Percentiles rank a stretch among this genome's conserved stretches.
Evolutionary conservation across 2,113 vertebrate species (phyloP).

Genomic region (Planiliza haematocheilus): DNA sequence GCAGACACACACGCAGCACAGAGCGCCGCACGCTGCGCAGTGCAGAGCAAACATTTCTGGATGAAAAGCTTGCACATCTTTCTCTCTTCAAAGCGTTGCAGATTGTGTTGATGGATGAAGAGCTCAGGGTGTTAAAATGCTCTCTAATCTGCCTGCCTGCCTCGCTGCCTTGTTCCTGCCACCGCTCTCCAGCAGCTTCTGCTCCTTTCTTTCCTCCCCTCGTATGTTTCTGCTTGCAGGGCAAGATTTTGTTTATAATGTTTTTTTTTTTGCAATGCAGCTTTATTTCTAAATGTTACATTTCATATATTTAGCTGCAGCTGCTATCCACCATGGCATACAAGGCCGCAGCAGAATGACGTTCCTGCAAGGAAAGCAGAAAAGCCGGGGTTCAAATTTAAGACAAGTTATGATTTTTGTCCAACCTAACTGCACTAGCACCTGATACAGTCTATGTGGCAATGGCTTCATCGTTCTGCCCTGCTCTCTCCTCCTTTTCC

Average conservation of each 20-base stretch:
- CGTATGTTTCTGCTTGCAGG: slow-evolving; percentile 27
- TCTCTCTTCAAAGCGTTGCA: slow-evolving; percentile 68
- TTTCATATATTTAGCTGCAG: slow-evolving; percentile 3
- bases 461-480: too few relatives aligned
- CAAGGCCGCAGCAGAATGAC: background rate
- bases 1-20: slow-evolving; percentile 39
- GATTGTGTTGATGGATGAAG: slow-evolving; percentile 77
- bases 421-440: too few relatives aligned
- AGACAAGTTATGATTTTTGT: too few relatives aligned
- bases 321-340: background rate
- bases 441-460: too few relatives aligned
- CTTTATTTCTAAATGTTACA: slow-evolving; percentile 1
- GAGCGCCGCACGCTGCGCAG: slow-evolving; percentile 22
- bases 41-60: slow-evolving; percentile 66
- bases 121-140: slow-evolving; percentile 66
- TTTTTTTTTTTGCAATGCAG: slow-evolving; percentile 1
- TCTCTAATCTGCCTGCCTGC: slow-evolving; percentile 69
- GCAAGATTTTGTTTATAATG: slow-evolving; percentile 2
- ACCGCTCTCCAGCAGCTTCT: slow-evolving; percentile 18
- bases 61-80: slow-evolving; percentile 67
- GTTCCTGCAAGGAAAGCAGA: background rate
- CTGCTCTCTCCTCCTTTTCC: slow-evolving; percentile 16
- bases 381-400: background rate
- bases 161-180: slow-evolving; percentile 32
- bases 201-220: slow-evolving; percentile 3